Evolutionary conservation across 2,113 vertebrate species (phyloP), one percentile per base, ranked within the genome.

Genomic region (Scatophagus argus): DNA sequence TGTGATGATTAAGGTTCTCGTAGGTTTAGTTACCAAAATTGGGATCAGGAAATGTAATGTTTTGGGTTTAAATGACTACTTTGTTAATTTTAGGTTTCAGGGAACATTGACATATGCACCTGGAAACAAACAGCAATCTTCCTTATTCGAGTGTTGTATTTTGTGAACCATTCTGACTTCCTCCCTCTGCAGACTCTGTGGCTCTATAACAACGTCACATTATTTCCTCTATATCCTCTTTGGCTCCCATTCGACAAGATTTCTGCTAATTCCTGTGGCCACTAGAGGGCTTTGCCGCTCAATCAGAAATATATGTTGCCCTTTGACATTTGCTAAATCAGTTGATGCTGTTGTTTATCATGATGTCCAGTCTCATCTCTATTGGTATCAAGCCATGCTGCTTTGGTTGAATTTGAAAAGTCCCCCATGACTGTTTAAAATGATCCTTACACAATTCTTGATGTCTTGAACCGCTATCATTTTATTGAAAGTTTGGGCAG

Each of bases 371-470:
- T 13, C 62, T 32, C 36, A 21, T 65, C 31, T 21, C 7, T 25
- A 0, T 6, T 1, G 0, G 4, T 36, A 9, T 23, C 12, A 47
- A 47, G 3, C 16, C 2, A 5, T 31, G 8, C 6, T 1, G 4
- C n/a, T 66, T 51, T 31, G 27, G 17, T 46, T 65, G 21, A 32
- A 46, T n/a, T 51, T 17, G 23, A 5, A 5, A 52, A 17, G n/a
- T 19, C 43, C 68, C 13, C 14, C 10, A 27, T 6, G 27, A 47
- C n/a, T 12, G 16, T 17, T 27, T 39, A n/a, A 41, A 41, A 51
- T 38, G 1, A 66, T 8, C 12, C 21, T 19, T 32, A 25, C 12
- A n/a, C 10, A n/a, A 44, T n/a, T 31, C 1, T 2, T 63, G 17
- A 49, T 49, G 9, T 39, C 56, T n/a, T 41, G 34, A 41, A 31